A percentile compares a stretch with the other conserved stretches of the same genome.
Conservation (phyloP, 1,140 invertebrate genomes). For the Chelonus insularis region DNA sequence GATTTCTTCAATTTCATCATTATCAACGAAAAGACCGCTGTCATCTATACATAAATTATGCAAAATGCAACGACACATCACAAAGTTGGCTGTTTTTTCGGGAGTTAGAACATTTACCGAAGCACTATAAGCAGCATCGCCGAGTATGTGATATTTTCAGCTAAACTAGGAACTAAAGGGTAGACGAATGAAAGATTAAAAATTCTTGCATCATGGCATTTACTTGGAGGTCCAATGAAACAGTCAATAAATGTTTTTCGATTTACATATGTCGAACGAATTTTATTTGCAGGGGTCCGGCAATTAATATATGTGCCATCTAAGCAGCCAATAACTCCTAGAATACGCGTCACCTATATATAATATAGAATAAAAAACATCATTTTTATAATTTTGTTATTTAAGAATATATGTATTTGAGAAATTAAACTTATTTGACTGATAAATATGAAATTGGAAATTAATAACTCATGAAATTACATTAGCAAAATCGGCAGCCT, state of each 20-base stretch:
- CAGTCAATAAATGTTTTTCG: background rate
- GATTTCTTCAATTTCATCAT: too few relatives aligned
- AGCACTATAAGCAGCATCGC: constrained; percentile 44
- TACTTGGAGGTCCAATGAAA: background rate
- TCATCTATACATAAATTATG: too few relatives aligned
- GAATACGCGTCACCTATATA: constrained; percentile 23
- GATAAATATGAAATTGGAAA: background rate
- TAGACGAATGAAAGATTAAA: constrained; percentile 29
- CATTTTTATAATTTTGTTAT: too few relatives aligned
- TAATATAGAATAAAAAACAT: background rate
- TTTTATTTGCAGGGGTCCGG: constrained; percentile 33
- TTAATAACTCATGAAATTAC: background rate
- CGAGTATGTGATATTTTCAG: constrained; percentile 37
- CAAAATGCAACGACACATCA: too few relatives aligned
- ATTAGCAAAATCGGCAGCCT: background rate
- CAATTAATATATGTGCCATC: constrained; percentile 37
- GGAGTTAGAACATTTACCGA: constrained; percentile 38
- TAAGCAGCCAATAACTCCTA: constrained; percentile 33
- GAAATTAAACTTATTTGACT: too few relatives aligned
- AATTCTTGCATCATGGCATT: constrained; percentile 35
- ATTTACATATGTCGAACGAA: constrained; percentile 36
- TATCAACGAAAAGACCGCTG: too few relatives aligned
- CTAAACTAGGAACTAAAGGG: constrained; percentile 31
- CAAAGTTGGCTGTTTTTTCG: too few relatives aligned
- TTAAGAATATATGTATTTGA: too few relatives aligned